These are phyloP conservation scores for Camelus dromedarius DNA, from an alignment of 2,113 vertebrate species.

Conservation along the genomic window DNA sequence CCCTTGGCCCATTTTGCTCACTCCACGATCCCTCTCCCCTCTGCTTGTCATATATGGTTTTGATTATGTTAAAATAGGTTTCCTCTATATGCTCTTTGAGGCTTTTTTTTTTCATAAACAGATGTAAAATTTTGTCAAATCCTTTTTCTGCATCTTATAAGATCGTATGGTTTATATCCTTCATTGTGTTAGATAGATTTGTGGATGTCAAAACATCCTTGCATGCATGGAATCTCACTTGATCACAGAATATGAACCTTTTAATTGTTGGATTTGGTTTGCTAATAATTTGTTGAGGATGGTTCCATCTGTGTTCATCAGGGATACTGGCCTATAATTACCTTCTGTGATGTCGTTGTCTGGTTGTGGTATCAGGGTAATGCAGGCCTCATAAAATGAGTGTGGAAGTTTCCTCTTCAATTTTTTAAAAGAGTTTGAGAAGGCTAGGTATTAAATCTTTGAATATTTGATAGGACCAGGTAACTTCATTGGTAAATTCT, in stretches of 20 bases:
- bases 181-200: background rate
- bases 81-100: background rate
- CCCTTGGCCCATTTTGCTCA: background rate
- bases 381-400: background rate
- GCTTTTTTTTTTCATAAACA: background rate
- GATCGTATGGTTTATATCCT: background rate
- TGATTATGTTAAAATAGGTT: background rate
- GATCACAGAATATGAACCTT: background rate
- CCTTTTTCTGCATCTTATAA: background rate
- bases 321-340: background rate
- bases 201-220: background rate
- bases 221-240: background rate
- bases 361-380: background rate
- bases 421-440: background rate
- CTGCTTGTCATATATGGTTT: background rate
- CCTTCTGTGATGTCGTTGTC: background rate
- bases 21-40: background rate
- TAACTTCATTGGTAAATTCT: background rate
- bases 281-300: background rate
- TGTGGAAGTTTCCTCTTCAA: background rate
- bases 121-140: background rate
- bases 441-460: background rate
- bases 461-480: background rate
- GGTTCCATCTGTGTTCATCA: background rate
- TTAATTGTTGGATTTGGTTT: background rate